Percentiles rank a stretch among this genome's conserved stretches.
These are phyloP conservation scores for Laspeyria flexula DNA, from an alignment of 2,888 invertebrate species.

Conservation along the genomic window DNA sequence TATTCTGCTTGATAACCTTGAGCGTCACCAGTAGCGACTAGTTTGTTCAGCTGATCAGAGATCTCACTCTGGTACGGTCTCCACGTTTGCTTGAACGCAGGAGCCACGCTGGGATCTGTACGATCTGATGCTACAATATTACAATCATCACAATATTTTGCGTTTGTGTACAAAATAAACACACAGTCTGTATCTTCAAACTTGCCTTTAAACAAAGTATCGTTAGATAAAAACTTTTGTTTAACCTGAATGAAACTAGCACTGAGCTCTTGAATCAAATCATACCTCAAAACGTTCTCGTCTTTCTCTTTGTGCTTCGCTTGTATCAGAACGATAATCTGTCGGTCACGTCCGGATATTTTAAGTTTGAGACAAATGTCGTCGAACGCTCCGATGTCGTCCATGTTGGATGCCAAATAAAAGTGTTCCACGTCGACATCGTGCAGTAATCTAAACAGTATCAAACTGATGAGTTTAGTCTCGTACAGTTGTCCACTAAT, in stretches of 20 bases:
- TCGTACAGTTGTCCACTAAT: constrained; percentile 36
- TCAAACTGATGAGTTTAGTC: constrained; percentile 28
- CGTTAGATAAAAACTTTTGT: constrained; percentile 10
- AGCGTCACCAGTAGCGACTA: constrained; percentile 25
- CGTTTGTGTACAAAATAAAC: constrained; percentile 37
- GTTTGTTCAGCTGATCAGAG: not conserved
- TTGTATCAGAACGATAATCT: constrained; percentile 28
- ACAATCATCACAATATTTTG: constrained; percentile 9
- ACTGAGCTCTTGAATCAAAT: constrained; percentile 22
- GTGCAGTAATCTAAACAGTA: constrained; percentile 21
- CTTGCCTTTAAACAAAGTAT: constrained; percentile 14
- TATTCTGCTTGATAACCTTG: constrained; percentile 7
- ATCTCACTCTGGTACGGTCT: not conserved
- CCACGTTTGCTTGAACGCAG: not conserved
- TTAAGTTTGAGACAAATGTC: constrained; percentile 33
- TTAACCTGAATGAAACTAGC: constrained; percentile 16
- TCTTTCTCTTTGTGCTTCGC: constrained; percentile 32
- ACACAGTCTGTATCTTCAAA: constrained; percentile 22
- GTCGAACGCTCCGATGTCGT: constrained; percentile 33
- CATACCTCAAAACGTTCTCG: constrained; percentile 6
- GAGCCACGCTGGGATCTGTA: not conserved
- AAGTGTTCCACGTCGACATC: constrained; percentile 21
- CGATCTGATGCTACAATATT: not conserved
- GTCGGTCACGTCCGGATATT: constrained; percentile 12
- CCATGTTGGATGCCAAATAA: constrained; percentile 31